Percentiles rank a stretch among this genome's conserved stretches.
phyloP scores from a whole-genome alignment of 1,140 invertebrate genomes.

The Neotoxoptera formosana region DNA sequence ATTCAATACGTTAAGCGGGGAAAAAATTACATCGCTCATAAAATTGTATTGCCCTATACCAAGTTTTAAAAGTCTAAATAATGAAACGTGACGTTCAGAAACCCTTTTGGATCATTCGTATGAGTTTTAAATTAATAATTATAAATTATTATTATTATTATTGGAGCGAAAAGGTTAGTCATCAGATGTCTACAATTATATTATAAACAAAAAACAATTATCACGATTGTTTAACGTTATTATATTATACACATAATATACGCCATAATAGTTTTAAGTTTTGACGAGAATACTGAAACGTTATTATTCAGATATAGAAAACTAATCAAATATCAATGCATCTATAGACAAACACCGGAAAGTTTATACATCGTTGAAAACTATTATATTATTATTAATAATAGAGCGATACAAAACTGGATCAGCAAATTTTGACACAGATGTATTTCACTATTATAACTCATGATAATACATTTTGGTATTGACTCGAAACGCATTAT shows the following conservation, averaged over 20 bases:
- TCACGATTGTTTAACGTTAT: background rate
- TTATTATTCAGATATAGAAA: background rate
- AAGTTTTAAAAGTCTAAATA: background rate
- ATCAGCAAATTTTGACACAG: background rate
- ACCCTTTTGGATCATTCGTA: background rate
- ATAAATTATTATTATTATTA: too few species aligned
- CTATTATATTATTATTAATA: background rate
- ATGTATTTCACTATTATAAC: background rate
- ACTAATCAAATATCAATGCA: background rate
- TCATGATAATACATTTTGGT: background rate
- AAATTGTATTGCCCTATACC: background rate
- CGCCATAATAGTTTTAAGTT: background rate
- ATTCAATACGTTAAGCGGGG: too few species aligned
- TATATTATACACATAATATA: background rate
- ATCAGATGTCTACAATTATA: background rate
- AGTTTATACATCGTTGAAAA: background rate
- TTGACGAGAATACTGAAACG: background rate
- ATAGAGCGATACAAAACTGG: background rate
- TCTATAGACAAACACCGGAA: background rate
- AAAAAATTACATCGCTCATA: background rate
- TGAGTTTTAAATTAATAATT: background rate
- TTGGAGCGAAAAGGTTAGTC: background rate
- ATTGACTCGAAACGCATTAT: background rate
- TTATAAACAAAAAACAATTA: background rate
- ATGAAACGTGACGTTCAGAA: background rate